A percentile compares a stretch with the other conserved stretches of the same genome.
Evolutionary conservation across 1,140 invertebrate genomes (phyloP).

Genomic region (Wiebesia pumilae): DNA sequence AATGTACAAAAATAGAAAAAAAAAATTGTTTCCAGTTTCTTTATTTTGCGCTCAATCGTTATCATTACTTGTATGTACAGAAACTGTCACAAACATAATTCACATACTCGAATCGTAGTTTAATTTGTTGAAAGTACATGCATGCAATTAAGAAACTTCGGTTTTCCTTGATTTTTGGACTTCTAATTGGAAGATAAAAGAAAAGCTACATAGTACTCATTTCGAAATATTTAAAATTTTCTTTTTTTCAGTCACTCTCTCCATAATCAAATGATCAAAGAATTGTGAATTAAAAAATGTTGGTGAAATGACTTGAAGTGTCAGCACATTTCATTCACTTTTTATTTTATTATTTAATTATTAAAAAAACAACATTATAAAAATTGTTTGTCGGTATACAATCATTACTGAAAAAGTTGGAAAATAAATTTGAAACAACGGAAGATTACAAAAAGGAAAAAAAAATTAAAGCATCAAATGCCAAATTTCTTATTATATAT

Average conservation of each 20-base stretch:
- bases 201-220: slow-evolving; percentile 49
- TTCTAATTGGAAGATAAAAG: slow-evolving; percentile 55
- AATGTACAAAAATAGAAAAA: background rate
- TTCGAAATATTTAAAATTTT: slow-evolving; percentile 50
- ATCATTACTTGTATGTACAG: slow-evolving; percentile 69
- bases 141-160: slow-evolving; percentile 47
- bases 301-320: slow-evolving; percentile 18
- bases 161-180: slow-evolving; percentile 36
- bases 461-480: slow-evolving; percentile 15
- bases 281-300: slow-evolving; percentile 13
- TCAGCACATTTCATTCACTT: slow-evolving; percentile 28
- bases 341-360: slow-evolving; percentile 40
- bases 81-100: slow-evolving; percentile 67
- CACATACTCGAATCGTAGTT: slow-evolving; percentile 27
- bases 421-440: slow-evolving; percentile 37
- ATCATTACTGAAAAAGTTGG: slow-evolving; percentile 16
- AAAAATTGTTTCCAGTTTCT: slow-evolving; percentile 65
- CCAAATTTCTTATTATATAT: slow-evolving; percentile 18
- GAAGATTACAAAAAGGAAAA: slow-evolving; percentile 34
- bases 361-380: slow-evolving; percentile 48
- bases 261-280: slow-evolving; percentile 33
- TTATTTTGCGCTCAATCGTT: slow-evolving; percentile 70
- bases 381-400: slow-evolving; percentile 21
- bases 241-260: slow-evolving; percentile 46
- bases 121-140: slow-evolving; percentile 12